Conservation (phyloP, 2,797 vertebrate species). For the Enteromius unitaeniatus region DNA sequence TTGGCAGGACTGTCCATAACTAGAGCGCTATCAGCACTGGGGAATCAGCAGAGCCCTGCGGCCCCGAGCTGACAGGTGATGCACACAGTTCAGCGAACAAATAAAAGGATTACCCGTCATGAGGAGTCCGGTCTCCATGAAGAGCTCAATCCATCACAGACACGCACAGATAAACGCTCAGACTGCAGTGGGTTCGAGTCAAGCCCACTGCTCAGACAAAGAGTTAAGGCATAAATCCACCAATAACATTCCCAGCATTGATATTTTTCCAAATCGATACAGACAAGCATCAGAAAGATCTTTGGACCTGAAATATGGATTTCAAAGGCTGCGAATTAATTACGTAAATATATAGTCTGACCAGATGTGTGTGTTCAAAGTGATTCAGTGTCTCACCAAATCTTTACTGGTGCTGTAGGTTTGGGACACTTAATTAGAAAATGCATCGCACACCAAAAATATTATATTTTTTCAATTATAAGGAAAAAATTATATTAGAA, state of each 20-base stretch:
- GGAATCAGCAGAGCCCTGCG: conserved; percentile 32
- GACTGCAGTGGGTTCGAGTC: conserved; percentile 4
- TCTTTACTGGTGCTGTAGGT: neutral
- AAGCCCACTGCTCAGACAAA: neutral
- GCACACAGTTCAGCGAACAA: conserved; percentile 38
- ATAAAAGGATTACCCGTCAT: conserved; percentile 51
- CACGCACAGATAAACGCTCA: neutral
- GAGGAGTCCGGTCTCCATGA: conserved; percentile 13
- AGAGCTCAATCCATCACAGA: conserved; percentile 18
- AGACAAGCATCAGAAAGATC: neutral
- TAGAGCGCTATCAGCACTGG: conserved; percentile 38
- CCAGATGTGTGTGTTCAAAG: neutral
- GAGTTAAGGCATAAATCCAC: neutral
- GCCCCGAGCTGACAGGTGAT: conserved; percentile 51
- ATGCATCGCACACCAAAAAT: neutral
- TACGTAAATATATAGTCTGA: neutral
- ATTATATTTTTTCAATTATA: neutral
- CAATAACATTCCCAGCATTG: neutral
- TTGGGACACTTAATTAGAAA: neutral
- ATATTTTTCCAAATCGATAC: neutral
- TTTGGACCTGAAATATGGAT: neutral
- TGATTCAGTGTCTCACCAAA: neutral
- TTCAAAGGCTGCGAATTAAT: neutral
- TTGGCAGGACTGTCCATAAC: conserved; percentile 62
- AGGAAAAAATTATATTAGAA: too few species aligned